Base-by-base conservation (phyloP, 1,140 invertebrate genomes). In the Trichogramma pretiosum region DNA sequence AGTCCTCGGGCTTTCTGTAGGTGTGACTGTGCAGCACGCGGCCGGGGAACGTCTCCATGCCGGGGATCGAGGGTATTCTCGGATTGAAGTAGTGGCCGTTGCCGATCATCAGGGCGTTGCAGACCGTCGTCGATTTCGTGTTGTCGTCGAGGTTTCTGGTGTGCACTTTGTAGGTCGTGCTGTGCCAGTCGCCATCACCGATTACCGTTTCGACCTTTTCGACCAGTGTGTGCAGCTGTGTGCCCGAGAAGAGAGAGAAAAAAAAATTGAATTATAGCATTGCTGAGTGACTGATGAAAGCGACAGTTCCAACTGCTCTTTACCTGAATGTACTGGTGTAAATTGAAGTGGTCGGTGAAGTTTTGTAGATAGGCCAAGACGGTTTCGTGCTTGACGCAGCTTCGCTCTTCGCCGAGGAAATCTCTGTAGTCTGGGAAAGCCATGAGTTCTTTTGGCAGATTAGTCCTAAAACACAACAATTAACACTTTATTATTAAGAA, bases 391-490 rank as follows among this genome's bases (percentile, higher is more conserved):
- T 60, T 64, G 32, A 84, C 56, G 61, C 80, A 81, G 19, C 77
- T 78, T 28, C 59, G 52, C 39, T 65, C 59, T 53, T 45, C 56
- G n/a, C 65, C 48, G 53, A 61, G 48, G 65, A 65, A 40, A 64
- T 77, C 79, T 23, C 74, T 73, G 64, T 79, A 84, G 59, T 83
- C 82, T 10, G 80, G 78, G 62, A 80, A 87, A 38, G 76, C 77
- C 85, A 89, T 88, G 19, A 84, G 64, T 67, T 85, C 79, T 56
- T 81, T 83, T 3, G 86, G 85, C 18, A 87, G 62, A 74, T 88
- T 88, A 3, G 85, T 86, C 58, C 84, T 87, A 17, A n/a, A n/a
- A n/a, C n/a, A n/a, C n/a, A n/a, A n/a, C n/a, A n/a, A n/a, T n/a
- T n/a, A n/a, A n/a, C n/a, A n/a, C n/a, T n/a, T n/a, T n/a, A n/a